Base-by-base conservation (phyloP, 2,888 invertebrate genomes). In the Lasioglossum villosulum region DNA sequence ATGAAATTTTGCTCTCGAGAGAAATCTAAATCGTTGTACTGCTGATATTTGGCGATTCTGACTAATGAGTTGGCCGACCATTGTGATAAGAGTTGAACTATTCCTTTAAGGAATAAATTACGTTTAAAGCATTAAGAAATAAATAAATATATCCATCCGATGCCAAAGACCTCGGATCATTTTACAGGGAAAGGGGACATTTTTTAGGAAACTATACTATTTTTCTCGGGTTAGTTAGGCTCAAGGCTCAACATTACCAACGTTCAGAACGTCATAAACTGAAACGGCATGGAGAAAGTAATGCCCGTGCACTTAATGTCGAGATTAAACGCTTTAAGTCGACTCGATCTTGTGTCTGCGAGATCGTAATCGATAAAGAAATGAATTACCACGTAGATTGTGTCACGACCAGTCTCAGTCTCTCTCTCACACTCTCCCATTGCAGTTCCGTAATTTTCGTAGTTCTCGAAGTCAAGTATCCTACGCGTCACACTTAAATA, bases 281-380 rank as follows among this genome's bases (percentile, higher is more conserved):
- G 19, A 52, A 71, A 59, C 39, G n/a, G 59, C 56, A 48, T 27
- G 39, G 86, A 84, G 86, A 86, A 86, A 86, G 86, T 78, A 75
- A 81, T 75, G 52, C 19, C n/a, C 56, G 66, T 19, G 45, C 56
- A 39, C 75, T 82, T 76, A 75, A 37, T 66, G 66, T 8, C 52
- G 42, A 34, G 83, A 75, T 83, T 83, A 85, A 80, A 76, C 42
- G 52, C 48, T 66, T 76, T 48, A 68, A 76, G 72, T 56, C 72
- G 70, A 16, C 37, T 75, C 56, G 34, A 45, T 59, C 66, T 30
- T 56, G 63, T 66, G 76, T n/a, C 63, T 19, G n/a, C 12, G 75
- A 81, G 70, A 83, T 82, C 66, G 42, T 63, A 34, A 72, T 82
- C 76, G 82, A 52, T 63, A 63, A 27, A 27, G 34, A 23, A 42